Evolutionary conservation across 2,113 vertebrate genomes (phyloP).

Genomic region (Lanius ludovicianus): DNA sequence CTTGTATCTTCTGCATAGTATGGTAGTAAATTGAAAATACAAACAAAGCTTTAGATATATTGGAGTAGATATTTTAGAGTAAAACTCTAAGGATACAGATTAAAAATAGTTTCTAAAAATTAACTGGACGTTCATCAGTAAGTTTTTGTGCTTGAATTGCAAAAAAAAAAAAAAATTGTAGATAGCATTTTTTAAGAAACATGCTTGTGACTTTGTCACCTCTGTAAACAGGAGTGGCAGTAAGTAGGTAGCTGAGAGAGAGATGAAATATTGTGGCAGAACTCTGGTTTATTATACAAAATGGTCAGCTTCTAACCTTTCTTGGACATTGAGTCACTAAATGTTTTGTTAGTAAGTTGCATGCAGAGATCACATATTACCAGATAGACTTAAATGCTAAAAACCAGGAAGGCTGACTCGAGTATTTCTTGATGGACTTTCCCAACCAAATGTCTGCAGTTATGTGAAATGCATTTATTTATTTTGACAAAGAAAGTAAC

Average conservation of each 20-base stretch:
- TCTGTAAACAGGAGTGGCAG: neutral
- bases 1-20: neutral
- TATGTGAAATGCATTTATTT: neutral
- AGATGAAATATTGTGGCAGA: neutral
- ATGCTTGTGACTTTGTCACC: neutral
- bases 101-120: neutral
- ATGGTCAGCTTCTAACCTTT: neutral
- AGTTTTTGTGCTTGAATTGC: neutral
- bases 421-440: neutral
- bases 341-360: neutral
- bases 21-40: neutral
- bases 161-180: neutral
- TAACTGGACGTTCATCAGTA: neutral
- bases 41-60: neutral
- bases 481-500: neutral
- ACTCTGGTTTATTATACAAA: neutral
- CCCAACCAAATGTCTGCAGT: neutral
- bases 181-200: neutral
- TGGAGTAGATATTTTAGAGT: neutral
- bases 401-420: neutral
- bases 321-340: neutral
- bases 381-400: accelerated
- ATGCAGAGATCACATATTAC: neutral
- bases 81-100: neutral
- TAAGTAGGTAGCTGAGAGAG: neutral